phyloP scores from a whole-genome alignment of 1,140 invertebrate genomes.

The Drosophila tsacasi region DNA sequence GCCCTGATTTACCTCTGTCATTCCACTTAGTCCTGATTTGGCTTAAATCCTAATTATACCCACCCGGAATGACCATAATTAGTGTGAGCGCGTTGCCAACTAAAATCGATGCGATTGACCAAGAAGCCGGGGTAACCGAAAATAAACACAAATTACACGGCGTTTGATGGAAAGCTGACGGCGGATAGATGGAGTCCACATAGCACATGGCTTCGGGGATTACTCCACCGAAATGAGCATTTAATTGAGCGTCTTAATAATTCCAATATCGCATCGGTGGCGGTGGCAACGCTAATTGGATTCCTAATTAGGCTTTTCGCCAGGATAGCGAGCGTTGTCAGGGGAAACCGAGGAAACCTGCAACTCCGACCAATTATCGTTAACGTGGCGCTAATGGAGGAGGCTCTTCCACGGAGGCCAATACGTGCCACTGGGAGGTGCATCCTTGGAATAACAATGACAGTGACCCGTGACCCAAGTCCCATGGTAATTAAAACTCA shows the following conservation, averaged over 20 bases:
- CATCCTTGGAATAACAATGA: slow-evolving; percentile 21
- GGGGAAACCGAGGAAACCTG: slow-evolving; percentile 26
- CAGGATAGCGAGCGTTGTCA: slow-evolving; percentile 35
- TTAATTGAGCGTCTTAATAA: slow-evolving; percentile 67
- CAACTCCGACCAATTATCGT: slow-evolving; percentile 52
- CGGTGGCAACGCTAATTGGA: slow-evolving; percentile 68
- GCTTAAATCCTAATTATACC: slow-evolving; percentile 45
- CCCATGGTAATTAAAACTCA: slow-evolving; percentile 68
- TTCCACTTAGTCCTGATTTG: slow-evolving; percentile 27
- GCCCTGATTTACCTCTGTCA: slow-evolving; percentile 51
- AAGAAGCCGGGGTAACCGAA: slow-evolving; percentile 35
- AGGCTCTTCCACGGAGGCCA: neutral
- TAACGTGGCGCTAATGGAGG: slow-evolving; percentile 34
- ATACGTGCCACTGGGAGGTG: slow-evolving; percentile 26
- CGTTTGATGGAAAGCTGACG: slow-evolving; percentile 42
- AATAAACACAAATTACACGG: slow-evolving; percentile 65
- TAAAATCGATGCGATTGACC: slow-evolving; percentile 58
- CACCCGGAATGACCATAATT: slow-evolving; percentile 60
- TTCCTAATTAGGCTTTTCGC: slow-evolving; percentile 60
- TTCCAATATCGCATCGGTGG: slow-evolving; percentile 41
- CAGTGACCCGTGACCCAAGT: slow-evolving; percentile 9
- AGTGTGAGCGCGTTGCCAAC: slow-evolving; percentile 17
- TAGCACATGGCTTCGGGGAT: slow-evolving; percentile 5
- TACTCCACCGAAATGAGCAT: slow-evolving; percentile 44
- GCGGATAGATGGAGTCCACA: neutral